A percentile compares a stretch with the other conserved stretches of the same genome.
These are phyloP conservation scores for Danio choprae DNA, from an alignment of 2,797 vertebrate genomes.

Conservation along the genomic window DNA sequence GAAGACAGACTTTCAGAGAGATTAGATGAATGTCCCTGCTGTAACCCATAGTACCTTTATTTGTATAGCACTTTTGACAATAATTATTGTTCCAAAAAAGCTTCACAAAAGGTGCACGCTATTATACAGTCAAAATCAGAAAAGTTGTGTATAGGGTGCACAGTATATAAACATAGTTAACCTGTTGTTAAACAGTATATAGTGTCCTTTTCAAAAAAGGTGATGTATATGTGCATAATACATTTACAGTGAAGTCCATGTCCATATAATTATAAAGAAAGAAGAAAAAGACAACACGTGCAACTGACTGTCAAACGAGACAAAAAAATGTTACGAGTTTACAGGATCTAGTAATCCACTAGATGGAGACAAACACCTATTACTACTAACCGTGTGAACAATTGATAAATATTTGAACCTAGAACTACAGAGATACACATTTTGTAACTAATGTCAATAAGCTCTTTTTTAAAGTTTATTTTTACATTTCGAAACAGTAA, in stretches of 20 bases:
- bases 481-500: neutral
- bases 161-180: no score
- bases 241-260: neutral
- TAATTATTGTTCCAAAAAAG: no score
- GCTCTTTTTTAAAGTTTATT: neutral
- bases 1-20: neutral
- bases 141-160: no score
- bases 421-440: neutral
- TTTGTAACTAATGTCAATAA: neutral
- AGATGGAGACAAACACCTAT: slow-evolving; percentile 75
- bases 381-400: neutral
- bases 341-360: slow-evolving; percentile 59
- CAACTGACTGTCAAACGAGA: neutral
- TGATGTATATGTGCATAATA: no score
- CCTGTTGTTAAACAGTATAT: no score
- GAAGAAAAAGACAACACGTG: neutral
- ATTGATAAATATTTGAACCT: neutral
- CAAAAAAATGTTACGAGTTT: neutral
- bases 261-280: neutral
- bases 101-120: no score
- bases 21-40: neutral
- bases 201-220: no score
- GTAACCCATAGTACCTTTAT: neutral
- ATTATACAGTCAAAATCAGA: no score
- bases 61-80: no score